phyloP scores from a whole-genome alignment of 2,113 vertebrate genomes.

The Pseudorasbora parva region DNA sequence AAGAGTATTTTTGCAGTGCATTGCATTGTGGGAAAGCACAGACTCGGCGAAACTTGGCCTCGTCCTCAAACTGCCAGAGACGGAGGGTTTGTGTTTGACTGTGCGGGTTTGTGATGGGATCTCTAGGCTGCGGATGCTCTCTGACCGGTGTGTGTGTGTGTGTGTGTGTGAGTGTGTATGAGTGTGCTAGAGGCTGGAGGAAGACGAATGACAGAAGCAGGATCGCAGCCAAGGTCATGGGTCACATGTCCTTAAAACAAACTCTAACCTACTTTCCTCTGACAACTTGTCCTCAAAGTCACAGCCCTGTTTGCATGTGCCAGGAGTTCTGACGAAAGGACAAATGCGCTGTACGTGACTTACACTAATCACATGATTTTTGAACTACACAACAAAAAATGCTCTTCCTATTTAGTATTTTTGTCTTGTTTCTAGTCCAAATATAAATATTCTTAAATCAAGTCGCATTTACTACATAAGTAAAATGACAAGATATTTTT shows the following conservation, averaged over 20 bases:
- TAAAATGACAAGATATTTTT: too few relatives aligned
- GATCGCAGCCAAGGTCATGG: conserved; percentile 72
- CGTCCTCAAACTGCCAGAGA: neutral
- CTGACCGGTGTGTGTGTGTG: conserved; percentile 66
- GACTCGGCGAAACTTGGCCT: neutral
- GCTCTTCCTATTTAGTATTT: too few relatives aligned
- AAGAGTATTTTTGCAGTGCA: too few relatives aligned
- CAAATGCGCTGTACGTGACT: too few relatives aligned
- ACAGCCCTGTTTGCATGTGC: neutral
- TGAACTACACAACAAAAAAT: too few relatives aligned
- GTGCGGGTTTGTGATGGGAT: conserved; percentile 68
- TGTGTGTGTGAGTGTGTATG: conserved; percentile 56
- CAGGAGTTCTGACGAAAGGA: neutral
- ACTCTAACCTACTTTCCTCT: conserved; percentile 74
- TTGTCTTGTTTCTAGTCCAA: too few relatives aligned
- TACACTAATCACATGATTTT: neutral
- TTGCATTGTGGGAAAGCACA: conserved; percentile 10
- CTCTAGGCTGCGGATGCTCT: conserved; percentile 71
- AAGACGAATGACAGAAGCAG: conserved; percentile 55
- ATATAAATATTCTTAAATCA: too few relatives aligned
- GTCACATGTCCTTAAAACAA: conserved; percentile 75
- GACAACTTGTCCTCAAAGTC: conserved; percentile 20
- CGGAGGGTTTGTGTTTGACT: too few relatives aligned
- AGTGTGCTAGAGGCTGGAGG: conserved; percentile 62
- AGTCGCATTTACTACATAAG: too few relatives aligned